Evolutionary conservation across 2,888 invertebrate genomes (phyloP), one percentile per base, ranked within the genome.

Genomic region (Oxycera nigricornis): DNA sequence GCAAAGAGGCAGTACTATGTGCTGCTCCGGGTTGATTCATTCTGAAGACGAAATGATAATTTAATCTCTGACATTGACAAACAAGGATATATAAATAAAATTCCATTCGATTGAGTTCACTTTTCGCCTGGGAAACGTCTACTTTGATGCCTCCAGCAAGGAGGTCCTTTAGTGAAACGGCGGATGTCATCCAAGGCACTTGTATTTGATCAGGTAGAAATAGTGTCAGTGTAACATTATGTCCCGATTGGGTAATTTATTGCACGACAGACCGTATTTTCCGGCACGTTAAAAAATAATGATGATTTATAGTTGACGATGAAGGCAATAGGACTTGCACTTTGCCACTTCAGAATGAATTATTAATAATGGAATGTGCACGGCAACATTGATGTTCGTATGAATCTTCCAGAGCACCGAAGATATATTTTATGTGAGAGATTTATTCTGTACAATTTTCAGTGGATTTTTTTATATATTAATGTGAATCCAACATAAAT

Each of bases 51-150:
- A 41, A 65, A 65, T 65, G 46, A 65, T 65, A 65, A 65, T 65
- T 65, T 65, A 65, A 39, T 65, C 26, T 41, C 41, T 65, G 65
- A 65, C 65, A 26, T 41, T 65, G 41, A 65, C 65, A 65, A 65
- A 65, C 41, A 22, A 26, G 24, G 39, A 26, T 65, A 65, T 41
- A 65, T 65, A 65, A 65, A 39, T 65, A 65, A 65, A 65, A 41
- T 65, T 65, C 46, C 65, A 26, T 24, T 65, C 65, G 46, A 65
- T 65, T 41, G 65, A 26, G 46, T 65, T 65, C 41, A 26, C 46
- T 24, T 65, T 65, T 65, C 65, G 22, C 17, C 17, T 35, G 62
- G 22, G 11, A 62, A 62, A 62, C 35, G 35, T 62, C 35, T 62
- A 22, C 20, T 31, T 62, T 62, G 62, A 55, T 55, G 55, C 55